These are phyloP conservation scores for Elephantulus edwardii DNA, from an alignment of 2,113 vertebrate species.

Conservation along the genomic window DNA sequence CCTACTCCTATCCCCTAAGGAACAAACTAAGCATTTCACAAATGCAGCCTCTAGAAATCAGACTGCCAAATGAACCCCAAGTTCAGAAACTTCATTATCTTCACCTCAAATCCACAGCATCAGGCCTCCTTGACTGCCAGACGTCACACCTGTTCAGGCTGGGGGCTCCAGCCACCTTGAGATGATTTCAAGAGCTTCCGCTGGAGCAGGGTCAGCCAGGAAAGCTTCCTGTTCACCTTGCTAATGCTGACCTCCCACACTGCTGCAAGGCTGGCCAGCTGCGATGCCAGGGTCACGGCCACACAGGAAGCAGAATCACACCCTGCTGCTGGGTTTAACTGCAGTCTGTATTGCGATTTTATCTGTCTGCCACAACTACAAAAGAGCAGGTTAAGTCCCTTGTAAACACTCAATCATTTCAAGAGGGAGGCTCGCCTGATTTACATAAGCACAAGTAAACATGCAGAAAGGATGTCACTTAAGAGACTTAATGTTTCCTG, in stretches of 20 bases:
- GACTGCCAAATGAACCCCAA: neutral
- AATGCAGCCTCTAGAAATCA: neutral
- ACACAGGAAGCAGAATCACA: neutral
- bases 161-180: neutral
- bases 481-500: constrained; percentile 42
- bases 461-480: neutral
- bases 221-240: neutral
- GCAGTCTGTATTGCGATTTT: neutral
- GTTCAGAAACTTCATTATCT: constrained; percentile 27
- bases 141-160: neutral
- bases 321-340: neutral
- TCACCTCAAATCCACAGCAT: neutral
- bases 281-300: rapidly evolving
- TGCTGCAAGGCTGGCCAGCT: rapidly evolving
- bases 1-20: neutral
- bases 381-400: neutral
- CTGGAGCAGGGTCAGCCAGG: neutral
- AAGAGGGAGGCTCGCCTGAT: neutral
- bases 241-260: neutral
- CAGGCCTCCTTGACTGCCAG: neutral
- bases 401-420: constrained; percentile 41
- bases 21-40: neutral
- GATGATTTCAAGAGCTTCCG: neutral
- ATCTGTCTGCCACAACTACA: neutral
- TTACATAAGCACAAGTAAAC: constrained; percentile 55